Evolutionary conservation across 1,140 invertebrate species (phyloP).

Genomic region (Euura lappo): DNA sequence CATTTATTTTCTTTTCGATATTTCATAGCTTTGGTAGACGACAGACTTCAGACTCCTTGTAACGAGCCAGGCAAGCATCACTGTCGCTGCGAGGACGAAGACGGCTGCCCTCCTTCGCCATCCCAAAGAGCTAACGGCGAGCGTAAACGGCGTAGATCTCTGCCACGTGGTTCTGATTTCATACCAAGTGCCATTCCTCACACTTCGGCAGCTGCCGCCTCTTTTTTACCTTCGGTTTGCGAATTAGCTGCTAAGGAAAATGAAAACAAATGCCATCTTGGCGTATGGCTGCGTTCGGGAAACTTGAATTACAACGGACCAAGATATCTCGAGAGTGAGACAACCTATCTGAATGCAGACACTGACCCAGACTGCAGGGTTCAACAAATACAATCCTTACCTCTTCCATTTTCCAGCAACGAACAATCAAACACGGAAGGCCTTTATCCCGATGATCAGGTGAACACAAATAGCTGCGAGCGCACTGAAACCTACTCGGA

Average conservation of each 20-base stretch:
- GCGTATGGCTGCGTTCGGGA: neutral
- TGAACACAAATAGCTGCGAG: neutral
- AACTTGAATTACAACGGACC: neutral
- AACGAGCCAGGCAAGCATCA: constrained; percentile 75
- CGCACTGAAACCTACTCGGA: neutral
- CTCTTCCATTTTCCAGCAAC: neutral
- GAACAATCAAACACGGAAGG: neutral
- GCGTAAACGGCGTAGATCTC: constrained; percentile 53
- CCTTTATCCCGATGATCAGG: neutral
- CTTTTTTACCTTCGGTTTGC: constrained; percentile 32
- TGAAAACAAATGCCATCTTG: neutral
- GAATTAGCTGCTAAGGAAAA: constrained; percentile 21
- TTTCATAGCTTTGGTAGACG: constrained; percentile 64
- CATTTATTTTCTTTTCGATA: neutral
- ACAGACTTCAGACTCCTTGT: constrained; percentile 73
- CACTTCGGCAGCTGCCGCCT: neutral
- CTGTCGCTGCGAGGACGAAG: constrained; percentile 69
- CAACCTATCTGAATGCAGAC: neutral
- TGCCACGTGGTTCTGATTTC: constrained; percentile 48
- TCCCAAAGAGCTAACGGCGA: constrained; percentile 49
- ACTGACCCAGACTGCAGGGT: neutral
- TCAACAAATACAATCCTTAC: neutral
- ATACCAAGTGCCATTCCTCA: neutral
- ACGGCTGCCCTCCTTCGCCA: constrained; percentile 46
- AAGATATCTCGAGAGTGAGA: neutral